Percentiles rank a stretch among this genome's conserved stretches.
phyloP scores from a whole-genome alignment of 2,888 invertebrate genomes.

The Nymphalis c-album region DNA sequence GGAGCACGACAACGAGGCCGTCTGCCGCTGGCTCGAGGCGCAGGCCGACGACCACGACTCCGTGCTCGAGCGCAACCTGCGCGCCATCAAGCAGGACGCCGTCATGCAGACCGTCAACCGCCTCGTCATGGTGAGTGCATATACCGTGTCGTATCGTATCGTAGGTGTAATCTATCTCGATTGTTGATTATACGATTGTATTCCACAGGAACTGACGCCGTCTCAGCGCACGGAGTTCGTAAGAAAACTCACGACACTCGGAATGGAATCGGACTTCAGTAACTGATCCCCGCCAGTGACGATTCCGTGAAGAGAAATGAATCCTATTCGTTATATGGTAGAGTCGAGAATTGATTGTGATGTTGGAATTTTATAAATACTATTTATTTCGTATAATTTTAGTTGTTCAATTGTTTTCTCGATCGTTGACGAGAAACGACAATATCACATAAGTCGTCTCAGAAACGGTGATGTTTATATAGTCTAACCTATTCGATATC shows the following conservation, averaged over 20 bases:
- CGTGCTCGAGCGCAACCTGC: constrained; percentile 88
- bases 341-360: neutral
- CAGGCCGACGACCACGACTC: constrained; percentile 83
- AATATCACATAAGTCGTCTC: neutral
- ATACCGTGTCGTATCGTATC: too few species aligned
- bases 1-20: constrained; percentile 91
- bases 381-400: neutral
- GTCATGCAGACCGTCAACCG: constrained; percentile 89
- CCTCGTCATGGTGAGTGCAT: constrained; percentile 85
- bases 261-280: constrained; percentile 61
- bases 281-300: constrained; percentile 23
- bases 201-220: constrained; percentile 81
- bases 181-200: neutral
- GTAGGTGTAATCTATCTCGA: too few species aligned
- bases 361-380: neutral
- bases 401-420: neutral
- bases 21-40: constrained; percentile 87
- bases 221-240: constrained; percentile 91
- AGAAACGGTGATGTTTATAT: too few species aligned
- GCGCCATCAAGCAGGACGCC: constrained; percentile 91
- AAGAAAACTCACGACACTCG: constrained; percentile 88
- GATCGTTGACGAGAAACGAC: neutral
- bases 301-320: neutral
- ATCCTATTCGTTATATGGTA: constrained; percentile 8
- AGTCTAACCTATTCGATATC: too few species aligned